phyloP scores from a whole-genome alignment of 2,797 vertebrate genomes.

The Melanotaenia pygmaea region DNA sequence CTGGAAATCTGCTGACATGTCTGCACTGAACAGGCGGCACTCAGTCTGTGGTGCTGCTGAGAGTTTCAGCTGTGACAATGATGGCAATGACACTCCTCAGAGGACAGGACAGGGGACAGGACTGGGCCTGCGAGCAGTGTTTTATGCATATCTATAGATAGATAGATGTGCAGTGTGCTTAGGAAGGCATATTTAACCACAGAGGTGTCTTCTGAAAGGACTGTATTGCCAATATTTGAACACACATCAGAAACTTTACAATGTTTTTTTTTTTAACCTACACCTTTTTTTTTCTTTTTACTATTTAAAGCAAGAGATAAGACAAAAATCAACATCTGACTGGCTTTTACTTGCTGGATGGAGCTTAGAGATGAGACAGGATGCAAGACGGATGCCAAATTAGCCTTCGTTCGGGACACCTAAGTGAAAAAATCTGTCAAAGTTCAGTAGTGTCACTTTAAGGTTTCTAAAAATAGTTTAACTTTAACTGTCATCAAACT shows the following conservation, averaged over 20 bases:
- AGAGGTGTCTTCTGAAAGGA: constrained; percentile 34
- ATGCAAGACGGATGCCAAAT: too few species aligned
- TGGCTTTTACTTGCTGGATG: too few species aligned
- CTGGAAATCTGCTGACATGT: constrained; percentile 79
- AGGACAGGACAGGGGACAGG: constrained; percentile 56
- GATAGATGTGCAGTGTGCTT: neutral
- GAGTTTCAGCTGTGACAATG: constrained; percentile 62
- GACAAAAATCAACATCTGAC: too few species aligned
- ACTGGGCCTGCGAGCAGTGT: constrained; percentile 14
- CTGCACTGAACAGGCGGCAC: constrained; percentile 61
- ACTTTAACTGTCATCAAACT: too few species aligned
- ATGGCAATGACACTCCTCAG: constrained; percentile 58
- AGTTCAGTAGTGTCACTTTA: too few species aligned
- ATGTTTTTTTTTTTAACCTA: neutral
- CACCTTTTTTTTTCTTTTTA: too few species aligned
- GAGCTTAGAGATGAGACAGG: too few species aligned
- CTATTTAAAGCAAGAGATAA: too few species aligned
- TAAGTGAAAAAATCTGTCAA: too few species aligned
- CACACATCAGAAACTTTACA: neutral
- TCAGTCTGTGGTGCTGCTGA: constrained; percentile 64
- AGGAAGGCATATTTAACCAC: constrained; percentile 51
- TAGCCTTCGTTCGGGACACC: too few species aligned
- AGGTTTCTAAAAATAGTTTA: too few species aligned
- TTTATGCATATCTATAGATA: constrained; percentile 16
- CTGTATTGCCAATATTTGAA: constrained; percentile 21